These are phyloP conservation scores for Corythaeola cristata DNA, from an alignment of 2,113 vertebrate species.

Conservation along the genomic window DNA sequence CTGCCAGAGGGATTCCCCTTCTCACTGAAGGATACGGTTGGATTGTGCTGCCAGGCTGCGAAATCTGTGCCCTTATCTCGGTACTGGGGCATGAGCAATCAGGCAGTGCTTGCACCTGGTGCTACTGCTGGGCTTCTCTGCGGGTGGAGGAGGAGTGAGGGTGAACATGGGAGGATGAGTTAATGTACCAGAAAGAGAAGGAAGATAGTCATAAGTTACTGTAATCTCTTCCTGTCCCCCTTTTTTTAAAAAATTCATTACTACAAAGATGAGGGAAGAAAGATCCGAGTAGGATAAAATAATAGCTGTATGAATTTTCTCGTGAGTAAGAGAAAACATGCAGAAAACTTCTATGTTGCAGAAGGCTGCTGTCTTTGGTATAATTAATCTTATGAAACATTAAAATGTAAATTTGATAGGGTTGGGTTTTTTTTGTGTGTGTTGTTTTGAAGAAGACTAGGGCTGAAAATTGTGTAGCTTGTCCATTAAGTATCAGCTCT, in stretches of 20 bases:
- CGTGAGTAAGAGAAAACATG: background rate
- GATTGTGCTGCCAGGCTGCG: too few species aligned
- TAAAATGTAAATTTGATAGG: background rate
- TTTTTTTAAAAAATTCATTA: background rate
- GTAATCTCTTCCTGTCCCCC: background rate
- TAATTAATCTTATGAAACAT: background rate
- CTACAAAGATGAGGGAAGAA: background rate
- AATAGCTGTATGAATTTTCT: background rate
- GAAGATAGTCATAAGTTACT: background rate
- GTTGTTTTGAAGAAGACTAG: background rate
- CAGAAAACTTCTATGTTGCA: background rate
- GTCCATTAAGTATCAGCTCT: background rate
- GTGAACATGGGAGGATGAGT: background rate
- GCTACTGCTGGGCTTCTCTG: background rate
- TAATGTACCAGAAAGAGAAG: background rate
- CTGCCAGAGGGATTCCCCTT: background rate
- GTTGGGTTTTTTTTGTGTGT: too few species aligned
- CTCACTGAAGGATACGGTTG: background rate
- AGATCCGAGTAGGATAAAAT: background rate
- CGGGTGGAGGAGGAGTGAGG: background rate
- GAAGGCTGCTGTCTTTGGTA: background rate
- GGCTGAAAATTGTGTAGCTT: background rate
- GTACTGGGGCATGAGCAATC: background rate
- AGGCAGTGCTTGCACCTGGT: too few species aligned
- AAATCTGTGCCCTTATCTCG: background rate